Conservation (phyloP, 2,113 vertebrate species). For the Eptatretus burgeri region DNA sequence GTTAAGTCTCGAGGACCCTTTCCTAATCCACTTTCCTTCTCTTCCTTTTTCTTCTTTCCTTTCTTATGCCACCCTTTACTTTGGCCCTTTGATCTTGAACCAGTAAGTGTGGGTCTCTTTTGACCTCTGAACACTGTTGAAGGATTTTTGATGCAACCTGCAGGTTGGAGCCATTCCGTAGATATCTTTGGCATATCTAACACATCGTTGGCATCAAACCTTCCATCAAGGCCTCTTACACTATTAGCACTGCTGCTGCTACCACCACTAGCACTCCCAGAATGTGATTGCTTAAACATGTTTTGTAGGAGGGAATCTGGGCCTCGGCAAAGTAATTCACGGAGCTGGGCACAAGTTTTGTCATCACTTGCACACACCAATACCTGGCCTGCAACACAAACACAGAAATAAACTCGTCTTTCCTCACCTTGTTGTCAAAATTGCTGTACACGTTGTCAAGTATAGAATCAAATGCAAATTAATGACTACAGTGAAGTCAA, state of each 20-base stretch:
- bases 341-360: slow-evolving; percentile 65
- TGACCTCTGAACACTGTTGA: slow-evolving; percentile 10
- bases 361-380: slow-evolving; percentile 84
- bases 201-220: too few species aligned
- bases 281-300: slow-evolving; percentile 19
- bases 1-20: slow-evolving; percentile 3
- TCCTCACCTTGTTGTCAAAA: not conserved
- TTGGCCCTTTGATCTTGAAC: slow-evolving; percentile 15
- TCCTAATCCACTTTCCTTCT: slow-evolving; percentile 10
- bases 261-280: too few species aligned
- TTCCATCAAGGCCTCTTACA: too few species aligned
- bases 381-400: slow-evolving; percentile 30
- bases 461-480: too few species aligned
- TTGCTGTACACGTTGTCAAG: too few species aligned
- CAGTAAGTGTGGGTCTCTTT: too few species aligned
- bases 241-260: too few species aligned
- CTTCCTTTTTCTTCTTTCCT: slow-evolving; percentile 19
- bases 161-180: too few species aligned
- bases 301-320: slow-evolving; percentile 33
- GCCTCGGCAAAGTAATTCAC: slow-evolving; percentile 34
- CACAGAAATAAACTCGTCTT: slow-evolving; percentile 4
- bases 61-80: slow-evolving; percentile 11
- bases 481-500: too few species aligned
- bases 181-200: too few species aligned
- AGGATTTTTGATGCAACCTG: too few species aligned